Evolutionary conservation across 64 coral and sea anemone genomes (phyloP).

Genomic region (Montipora foliosa): DNA sequence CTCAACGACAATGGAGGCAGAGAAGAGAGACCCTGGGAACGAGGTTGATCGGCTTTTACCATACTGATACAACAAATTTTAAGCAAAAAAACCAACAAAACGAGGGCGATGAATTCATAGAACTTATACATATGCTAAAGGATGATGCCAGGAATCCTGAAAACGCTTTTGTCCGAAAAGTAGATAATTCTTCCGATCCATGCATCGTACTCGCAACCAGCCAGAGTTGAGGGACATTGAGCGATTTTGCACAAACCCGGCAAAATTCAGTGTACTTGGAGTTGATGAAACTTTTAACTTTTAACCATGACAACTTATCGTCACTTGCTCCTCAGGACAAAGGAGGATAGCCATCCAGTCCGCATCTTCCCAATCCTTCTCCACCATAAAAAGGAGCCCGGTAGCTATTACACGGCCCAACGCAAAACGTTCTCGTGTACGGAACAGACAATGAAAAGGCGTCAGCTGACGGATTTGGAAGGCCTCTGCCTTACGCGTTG

Average conservation of each 20-base stretch:
- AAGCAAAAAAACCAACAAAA: too few species aligned
- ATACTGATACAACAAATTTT: too few species aligned
- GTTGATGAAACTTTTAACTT: conserved; percentile 80
- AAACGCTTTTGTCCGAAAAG: conserved; percentile 70
- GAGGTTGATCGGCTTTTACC: too few species aligned
- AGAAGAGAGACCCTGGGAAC: too few species aligned
- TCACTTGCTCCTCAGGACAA: conserved; percentile 51
- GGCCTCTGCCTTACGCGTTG: conserved; percentile 40
- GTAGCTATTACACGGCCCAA: conserved; percentile 47
- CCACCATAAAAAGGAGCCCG: conserved; percentile 63
- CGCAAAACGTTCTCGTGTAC: conserved; percentile 60
- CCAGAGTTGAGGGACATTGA: conserved; percentile 62
- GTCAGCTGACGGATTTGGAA: conserved; percentile 60
- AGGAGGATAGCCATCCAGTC: conserved; percentile 38
- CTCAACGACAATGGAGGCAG: too few species aligned
- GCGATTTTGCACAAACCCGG: conserved; percentile 73
- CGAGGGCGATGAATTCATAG: too few species aligned
- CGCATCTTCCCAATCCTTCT: conserved; percentile 69
- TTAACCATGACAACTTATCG: conserved; percentile 44
- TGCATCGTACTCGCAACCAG: conserved; percentile 65
- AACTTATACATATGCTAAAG: too few species aligned
- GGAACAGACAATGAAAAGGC: conserved; percentile 61
- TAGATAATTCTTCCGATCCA: conserved; percentile 52
- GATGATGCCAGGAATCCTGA: not conserved
- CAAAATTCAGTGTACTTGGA: conserved; percentile 59